Conservation (phyloP, 2,113 vertebrate genomes). For the Hyla sarda region DNA sequence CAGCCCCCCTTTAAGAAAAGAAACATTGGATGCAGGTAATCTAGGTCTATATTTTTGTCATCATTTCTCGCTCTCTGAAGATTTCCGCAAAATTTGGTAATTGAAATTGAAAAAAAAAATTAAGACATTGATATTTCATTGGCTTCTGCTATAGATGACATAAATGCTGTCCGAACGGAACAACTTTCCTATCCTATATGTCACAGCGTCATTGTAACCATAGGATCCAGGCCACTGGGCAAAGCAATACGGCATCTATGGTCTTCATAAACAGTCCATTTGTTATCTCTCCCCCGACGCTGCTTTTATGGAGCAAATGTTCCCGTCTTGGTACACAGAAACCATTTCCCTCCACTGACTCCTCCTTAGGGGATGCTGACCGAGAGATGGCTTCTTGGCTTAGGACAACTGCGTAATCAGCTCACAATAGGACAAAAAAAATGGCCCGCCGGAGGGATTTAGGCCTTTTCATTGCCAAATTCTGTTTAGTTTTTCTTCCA, state of each 20-base stretch:
- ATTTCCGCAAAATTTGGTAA: neutral
- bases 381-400: neutral
- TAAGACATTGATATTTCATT: neutral
- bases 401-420: neutral
- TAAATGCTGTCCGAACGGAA: neutral
- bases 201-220: neutral
- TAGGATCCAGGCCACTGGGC: neutral
- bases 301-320: slow-evolving; percentile 35
- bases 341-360: neutral
- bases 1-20: neutral
- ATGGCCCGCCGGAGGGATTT: neutral
- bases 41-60: neutral
- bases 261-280: neutral
- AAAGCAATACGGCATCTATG: neutral
- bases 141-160: neutral
- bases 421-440: neutral
- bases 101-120: neutral
- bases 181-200: neutral
- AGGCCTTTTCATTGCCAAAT: neutral
- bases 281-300: slow-evolving; percentile 16
- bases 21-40: neutral
- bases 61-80: too few relatives aligned
- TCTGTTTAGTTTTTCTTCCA: neutral
- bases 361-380: slow-evolving; percentile 6
- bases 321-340: slow-evolving; percentile 8